phyloP scores from a whole-genome alignment of 2,888 invertebrate genomes.

The Alviniconcha strummeri region DNA sequence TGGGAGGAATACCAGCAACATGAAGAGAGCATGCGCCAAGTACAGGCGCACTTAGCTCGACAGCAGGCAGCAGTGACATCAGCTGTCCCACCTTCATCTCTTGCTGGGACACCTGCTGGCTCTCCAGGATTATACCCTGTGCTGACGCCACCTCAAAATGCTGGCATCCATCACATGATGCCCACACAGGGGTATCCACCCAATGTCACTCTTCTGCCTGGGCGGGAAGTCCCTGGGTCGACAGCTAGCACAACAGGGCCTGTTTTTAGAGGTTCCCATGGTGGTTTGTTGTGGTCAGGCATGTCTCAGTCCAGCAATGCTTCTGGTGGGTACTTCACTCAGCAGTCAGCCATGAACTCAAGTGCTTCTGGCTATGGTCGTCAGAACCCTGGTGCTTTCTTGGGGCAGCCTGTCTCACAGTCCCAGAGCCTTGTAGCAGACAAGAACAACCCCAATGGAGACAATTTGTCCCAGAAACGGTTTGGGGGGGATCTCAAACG shows the following conservation, averaged over 20 bases:
- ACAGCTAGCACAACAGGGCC: conserved; percentile 12
- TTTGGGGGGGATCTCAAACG: conserved; percentile 39
- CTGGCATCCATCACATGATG: conserved; percentile 20
- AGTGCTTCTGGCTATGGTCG: not conserved
- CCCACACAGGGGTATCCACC: conserved; percentile 33
- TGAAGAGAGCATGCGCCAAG: conserved; percentile 62
- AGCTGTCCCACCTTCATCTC: not conserved
- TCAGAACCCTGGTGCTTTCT: not conserved
- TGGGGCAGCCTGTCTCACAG: not conserved
- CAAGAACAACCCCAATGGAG: not conserved
- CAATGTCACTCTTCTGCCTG: conserved; percentile 43
- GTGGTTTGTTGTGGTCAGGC: conserved; percentile 18
- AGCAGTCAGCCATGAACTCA: conserved; percentile 4
- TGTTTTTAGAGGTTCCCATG: conserved; percentile 20
- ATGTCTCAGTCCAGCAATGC: conserved; percentile 5
- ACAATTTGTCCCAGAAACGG: conserved; percentile 27
- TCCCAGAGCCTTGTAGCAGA: not conserved
- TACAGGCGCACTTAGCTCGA: conserved; percentile 43
- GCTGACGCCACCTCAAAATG: not conserved
- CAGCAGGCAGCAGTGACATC: conserved; percentile 34
- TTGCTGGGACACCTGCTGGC: conserved; percentile 11
- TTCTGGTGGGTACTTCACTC: conserved; percentile 6
- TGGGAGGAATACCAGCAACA: conserved; percentile 70
- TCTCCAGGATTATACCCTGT: conserved; percentile 10
- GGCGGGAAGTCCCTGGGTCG: conserved; percentile 36